Conservation (phyloP, 1,140 invertebrate species). For the Reticulitermes speratus region DNA sequence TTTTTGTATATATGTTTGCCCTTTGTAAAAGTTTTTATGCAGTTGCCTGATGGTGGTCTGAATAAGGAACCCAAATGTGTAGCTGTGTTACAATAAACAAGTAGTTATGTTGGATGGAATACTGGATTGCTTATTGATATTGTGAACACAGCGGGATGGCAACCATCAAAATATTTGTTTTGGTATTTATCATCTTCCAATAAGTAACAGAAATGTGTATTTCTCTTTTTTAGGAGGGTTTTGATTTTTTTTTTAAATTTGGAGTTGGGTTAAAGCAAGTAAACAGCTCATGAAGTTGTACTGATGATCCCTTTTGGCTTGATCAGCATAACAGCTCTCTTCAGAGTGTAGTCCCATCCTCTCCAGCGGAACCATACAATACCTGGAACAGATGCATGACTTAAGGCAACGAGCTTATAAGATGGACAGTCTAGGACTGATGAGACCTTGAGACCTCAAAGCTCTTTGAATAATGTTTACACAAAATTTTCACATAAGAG, state of each 20-base stretch:
- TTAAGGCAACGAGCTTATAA: background rate
- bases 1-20: too few relatives aligned
- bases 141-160: too few relatives aligned
- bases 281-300: constrained; percentile 46
- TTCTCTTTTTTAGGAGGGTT: constrained; percentile 37
- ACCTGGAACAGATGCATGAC: constrained; percentile 52
- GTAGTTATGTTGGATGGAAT: too few relatives aligned
- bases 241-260: constrained; percentile 18
- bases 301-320: constrained; percentile 68
- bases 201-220: constrained; percentile 38
- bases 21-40: too few relatives aligned
- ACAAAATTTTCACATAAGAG: background rate
- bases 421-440: background rate
- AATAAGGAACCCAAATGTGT: too few relatives aligned
- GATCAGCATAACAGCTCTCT: constrained; percentile 88
- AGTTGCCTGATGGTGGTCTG: too few relatives aligned
- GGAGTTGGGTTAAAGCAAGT: background rate
- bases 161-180: too few relatives aligned
- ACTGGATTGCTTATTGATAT: too few relatives aligned
- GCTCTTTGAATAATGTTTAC: background rate
- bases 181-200: background rate
- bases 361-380: constrained; percentile 94
- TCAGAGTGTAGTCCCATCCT: constrained; percentile 90
- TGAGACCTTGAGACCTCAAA: background rate
- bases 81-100: too few relatives aligned